phyloP scores from a whole-genome alignment of 1,140 invertebrate genomes.

The Lethrus apterus region DNA sequence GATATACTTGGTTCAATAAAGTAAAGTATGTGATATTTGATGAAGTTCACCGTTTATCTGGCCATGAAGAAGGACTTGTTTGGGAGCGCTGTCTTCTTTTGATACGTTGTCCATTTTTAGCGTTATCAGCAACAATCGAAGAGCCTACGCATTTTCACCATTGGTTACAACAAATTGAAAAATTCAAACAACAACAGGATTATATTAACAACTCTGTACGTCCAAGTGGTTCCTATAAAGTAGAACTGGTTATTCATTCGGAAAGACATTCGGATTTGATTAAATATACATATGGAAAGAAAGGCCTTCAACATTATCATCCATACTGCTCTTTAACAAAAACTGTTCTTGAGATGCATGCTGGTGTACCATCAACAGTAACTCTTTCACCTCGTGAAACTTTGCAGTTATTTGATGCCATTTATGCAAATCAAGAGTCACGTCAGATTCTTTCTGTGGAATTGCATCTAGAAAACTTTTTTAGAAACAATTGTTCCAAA shows the following conservation, averaged over 20 bases:
- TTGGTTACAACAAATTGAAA: conserved; percentile 22
- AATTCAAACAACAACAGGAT: conserved; percentile 20
- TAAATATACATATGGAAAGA: conserved; percentile 18
- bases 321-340: conserved; percentile 16
- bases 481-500: conserved; percentile 4
- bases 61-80: conserved; percentile 15
- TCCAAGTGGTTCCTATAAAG: conserved; percentile 18
- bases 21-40: conserved; percentile 26
- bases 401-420: conserved; percentile 19
- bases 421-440: conserved; percentile 8
- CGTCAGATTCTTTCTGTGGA: conserved; percentile 6
- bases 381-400: conserved; percentile 21
- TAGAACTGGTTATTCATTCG: conserved; percentile 18
- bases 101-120: conserved; percentile 23
- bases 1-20: conserved; percentile 19
- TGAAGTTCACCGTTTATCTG: conserved; percentile 27
- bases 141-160: conserved; percentile 17
- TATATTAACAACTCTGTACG: neutral
- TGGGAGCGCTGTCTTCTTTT: conserved; percentile 24
- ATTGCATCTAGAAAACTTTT: neutral
- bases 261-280: conserved; percentile 24
- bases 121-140: conserved; percentile 24
- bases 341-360: conserved; percentile 3
- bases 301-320: conserved; percentile 17
- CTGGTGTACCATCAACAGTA: conserved; percentile 19